Evolutionary conservation across 2,888 invertebrate genomes (phyloP).

Genomic region (Drosophila siamana): DNA sequence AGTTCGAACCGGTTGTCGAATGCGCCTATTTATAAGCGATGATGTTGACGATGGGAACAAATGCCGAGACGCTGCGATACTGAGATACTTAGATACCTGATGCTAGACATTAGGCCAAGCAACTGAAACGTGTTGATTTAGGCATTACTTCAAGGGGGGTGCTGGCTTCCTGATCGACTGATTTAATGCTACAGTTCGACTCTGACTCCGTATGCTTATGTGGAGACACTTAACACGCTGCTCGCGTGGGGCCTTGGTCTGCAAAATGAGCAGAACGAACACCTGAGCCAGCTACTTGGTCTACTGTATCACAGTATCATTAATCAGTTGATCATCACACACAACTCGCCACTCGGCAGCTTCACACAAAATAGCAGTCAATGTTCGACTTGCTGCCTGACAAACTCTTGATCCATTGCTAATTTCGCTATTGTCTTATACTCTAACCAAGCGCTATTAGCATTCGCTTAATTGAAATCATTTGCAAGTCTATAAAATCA

Average conservation of each 20-base stretch:
- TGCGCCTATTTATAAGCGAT: conserved; percentile 58
- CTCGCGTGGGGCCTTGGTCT: conserved; percentile 39
- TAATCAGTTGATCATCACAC: too few species aligned
- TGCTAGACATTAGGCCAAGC: conserved; percentile 16
- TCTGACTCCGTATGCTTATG: conserved; percentile 2
- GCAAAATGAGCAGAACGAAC: conserved; percentile 39
- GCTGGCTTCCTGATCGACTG: conserved; percentile 32
- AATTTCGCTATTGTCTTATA: conserved; percentile 4
- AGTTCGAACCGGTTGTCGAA: conserved; percentile 44
- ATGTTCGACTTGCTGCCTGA: conserved; percentile 22
- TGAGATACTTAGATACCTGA: neutral
- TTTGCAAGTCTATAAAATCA: neutral
- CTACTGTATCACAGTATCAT: conserved; percentile 37
- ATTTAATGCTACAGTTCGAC: conserved; percentile 30
- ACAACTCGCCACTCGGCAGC: conserved; percentile 11
- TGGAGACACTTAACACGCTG: conserved; percentile 21
- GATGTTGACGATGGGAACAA: conserved; percentile 49
- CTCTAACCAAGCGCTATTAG: conserved; percentile 1
- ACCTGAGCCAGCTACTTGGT: conserved; percentile 19
- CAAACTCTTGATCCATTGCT: conserved; percentile 37
- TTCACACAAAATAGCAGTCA: conserved; percentile 11
- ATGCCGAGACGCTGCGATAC: neutral
- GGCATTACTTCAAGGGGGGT: conserved; percentile 1
- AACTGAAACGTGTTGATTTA: conserved; percentile 27
- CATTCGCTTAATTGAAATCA: neutral